Conservation (phyloP, 2,113 vertebrate genomes). For the Mastomys natalensis region DNA sequence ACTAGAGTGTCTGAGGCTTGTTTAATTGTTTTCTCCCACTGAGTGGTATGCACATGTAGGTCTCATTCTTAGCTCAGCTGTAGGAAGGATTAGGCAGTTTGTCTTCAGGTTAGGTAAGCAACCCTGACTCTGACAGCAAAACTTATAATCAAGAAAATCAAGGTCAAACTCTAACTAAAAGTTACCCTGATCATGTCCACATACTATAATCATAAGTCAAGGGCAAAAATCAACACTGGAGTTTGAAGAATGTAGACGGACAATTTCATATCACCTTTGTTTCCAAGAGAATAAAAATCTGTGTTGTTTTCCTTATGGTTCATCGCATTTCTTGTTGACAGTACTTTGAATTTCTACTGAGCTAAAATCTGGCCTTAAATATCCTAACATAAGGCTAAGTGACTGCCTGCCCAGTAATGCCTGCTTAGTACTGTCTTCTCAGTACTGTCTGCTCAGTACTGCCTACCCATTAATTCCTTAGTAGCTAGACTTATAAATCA, state of each 20-base stretch:
- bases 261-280: constrained; percentile 11
- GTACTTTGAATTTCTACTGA: neutral
- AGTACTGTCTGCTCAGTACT: no score
- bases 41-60: neutral
- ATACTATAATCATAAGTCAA: neutral
- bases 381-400: neutral
- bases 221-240: neutral
- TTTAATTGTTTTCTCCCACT: neutral
- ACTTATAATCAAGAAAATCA: neutral
- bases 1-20: neutral
- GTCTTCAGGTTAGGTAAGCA: neutral
- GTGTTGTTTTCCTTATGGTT: neutral
- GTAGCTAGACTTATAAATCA: neutral
- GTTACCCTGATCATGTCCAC: neutral
- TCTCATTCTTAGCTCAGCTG: neutral
- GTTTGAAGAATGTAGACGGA: neutral
- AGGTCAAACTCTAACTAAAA: neutral
- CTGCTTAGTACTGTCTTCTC: no score
- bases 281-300: neutral
- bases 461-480: neutral
- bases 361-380: neutral
- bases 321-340: neutral
- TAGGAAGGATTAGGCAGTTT: neutral
- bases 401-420: neutral
- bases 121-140: neutral